Evolutionary conservation across 2,797 vertebrate species (phyloP).

Genomic region (Sebastes melanostomus): DNA sequence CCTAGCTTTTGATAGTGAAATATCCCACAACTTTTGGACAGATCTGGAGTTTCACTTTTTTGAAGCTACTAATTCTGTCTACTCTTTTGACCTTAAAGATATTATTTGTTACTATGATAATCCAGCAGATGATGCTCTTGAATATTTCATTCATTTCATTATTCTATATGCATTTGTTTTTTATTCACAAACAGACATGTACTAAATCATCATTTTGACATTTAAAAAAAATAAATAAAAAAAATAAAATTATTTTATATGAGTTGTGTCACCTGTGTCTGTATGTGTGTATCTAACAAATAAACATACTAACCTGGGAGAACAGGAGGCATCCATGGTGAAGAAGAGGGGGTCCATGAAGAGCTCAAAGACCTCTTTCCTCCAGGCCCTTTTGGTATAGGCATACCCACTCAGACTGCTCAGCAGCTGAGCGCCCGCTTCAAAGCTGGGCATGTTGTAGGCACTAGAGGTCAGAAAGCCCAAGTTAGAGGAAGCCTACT

Average conservation of each 20-base stretch:
- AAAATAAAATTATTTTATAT: not conserved
- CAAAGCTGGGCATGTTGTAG: conserved; percentile 96
- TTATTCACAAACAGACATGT: too few relatives aligned
- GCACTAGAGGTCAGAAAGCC: conserved; percentile 75
- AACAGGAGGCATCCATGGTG: conserved; percentile 93
- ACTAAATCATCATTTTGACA: not conserved
- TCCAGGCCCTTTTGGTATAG: conserved; percentile 97
- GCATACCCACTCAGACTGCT: conserved; percentile 95
- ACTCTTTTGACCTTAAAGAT: too few relatives aligned
- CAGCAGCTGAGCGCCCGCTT: conserved; percentile 91
- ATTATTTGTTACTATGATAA: too few relatives aligned
- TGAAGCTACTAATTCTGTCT: too few relatives aligned
- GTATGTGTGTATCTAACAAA: not conserved
- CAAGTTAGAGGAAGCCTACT: not conserved
- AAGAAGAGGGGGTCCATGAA: conserved; percentile 98
- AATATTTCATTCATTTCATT: fast-evolving
- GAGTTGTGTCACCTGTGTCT: not conserved
- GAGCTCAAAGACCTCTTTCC: conserved; percentile 93
- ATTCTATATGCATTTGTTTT: too few relatives aligned
- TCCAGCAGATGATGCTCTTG: too few relatives aligned
- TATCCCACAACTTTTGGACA: too few relatives aligned
- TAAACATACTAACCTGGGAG: conserved; percentile 83
- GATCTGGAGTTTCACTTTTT: too few relatives aligned
- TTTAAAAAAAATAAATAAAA: not conserved
- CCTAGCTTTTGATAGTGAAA: too few relatives aligned